Evolutionary conservation across 2,888 invertebrate species (phyloP).

Genomic region (Thecophora atra): DNA sequence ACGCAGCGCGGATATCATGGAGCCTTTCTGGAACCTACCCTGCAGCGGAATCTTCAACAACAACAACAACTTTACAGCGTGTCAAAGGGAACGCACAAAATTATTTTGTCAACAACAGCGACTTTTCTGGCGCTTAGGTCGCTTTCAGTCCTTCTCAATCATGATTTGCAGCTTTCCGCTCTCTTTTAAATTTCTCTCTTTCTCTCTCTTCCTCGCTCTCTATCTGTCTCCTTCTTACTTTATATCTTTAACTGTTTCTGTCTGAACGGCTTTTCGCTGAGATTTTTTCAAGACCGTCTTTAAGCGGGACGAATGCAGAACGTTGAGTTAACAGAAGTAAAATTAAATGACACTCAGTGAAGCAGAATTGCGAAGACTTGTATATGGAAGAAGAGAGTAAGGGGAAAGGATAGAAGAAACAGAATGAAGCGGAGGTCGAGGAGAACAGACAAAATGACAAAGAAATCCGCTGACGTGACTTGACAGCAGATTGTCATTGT

Average conservation of each 20-base stretch:
- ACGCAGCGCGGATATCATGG: background rate
- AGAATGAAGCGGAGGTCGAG: background rate
- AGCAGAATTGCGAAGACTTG: background rate
- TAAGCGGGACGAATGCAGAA: background rate
- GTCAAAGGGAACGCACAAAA: conserved; percentile 7
- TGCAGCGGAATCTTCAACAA: background rate
- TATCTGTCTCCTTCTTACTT: background rate
- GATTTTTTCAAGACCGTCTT: background rate
- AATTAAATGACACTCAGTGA: conserved; percentile 8
- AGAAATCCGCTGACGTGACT: conserved; percentile 2
- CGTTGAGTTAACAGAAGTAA: conserved; percentile 4
- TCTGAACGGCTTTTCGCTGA: background rate
- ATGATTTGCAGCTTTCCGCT: no score
- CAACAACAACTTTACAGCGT: background rate
- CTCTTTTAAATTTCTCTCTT: background rate
- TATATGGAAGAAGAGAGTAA: background rate
- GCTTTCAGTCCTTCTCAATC: background rate
- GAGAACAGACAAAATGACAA: background rate
- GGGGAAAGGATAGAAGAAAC: background rate
- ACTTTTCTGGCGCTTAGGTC: background rate
- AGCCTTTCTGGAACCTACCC: background rate
- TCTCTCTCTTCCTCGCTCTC: background rate
- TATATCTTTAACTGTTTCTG: background rate
- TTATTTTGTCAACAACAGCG: background rate
- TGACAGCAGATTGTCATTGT: conserved; percentile 9